Base-by-base conservation (phyloP, 1,140 invertebrate genomes). In the Orchestia grillus region DNA sequence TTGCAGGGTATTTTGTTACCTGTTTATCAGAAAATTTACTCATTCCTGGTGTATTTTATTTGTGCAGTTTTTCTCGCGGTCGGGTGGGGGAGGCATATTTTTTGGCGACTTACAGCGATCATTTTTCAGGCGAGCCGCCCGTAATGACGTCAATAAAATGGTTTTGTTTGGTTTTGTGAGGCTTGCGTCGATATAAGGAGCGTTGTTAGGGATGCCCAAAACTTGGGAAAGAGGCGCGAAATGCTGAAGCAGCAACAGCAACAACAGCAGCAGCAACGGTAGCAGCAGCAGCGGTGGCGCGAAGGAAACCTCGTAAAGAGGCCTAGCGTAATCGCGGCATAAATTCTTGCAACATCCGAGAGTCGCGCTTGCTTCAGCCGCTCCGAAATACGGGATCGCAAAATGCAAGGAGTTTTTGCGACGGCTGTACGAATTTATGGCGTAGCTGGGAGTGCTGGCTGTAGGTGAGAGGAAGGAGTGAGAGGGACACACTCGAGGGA, bases 261-360 rank as follows among this genome's bases (percentile, higher is more conserved):
- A 87, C 8, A 42, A 42, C 4, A 90, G 88, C 88, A 90, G 88
- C 88, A 44, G 88, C 43, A 0, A 41, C 43, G 42, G 88, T 41
- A 36, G 41, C 36, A 28, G 88, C 28, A 77, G 62, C 41, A 91
- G 41, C 88, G 88, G 88, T 42, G 41, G 88, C 88, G 88, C 44
- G 88, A 43, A 43, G 88, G 88, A 44, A 91, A 11, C 40, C 92
- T 94, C 92, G 92, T 94, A 94, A 94, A 94, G 92, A 94, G 92
- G 92, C 92, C 92, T 94, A 94, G 92, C 92, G 92, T 94, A 94
- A 94, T 94, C 92, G 92, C 11, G 44, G 92, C 92, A 94, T 94
- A 94, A 94, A 94, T 94, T 94, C 92, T 94, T 94, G 92, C 92
- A 94, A 94, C 92, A 94, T 94, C 92, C 92, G 92, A 94, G 92